These are phyloP conservation scores for Diachrysia chrysitis DNA, from an alignment of 2,888 invertebrate genomes.

Conservation along the genomic window DNA sequence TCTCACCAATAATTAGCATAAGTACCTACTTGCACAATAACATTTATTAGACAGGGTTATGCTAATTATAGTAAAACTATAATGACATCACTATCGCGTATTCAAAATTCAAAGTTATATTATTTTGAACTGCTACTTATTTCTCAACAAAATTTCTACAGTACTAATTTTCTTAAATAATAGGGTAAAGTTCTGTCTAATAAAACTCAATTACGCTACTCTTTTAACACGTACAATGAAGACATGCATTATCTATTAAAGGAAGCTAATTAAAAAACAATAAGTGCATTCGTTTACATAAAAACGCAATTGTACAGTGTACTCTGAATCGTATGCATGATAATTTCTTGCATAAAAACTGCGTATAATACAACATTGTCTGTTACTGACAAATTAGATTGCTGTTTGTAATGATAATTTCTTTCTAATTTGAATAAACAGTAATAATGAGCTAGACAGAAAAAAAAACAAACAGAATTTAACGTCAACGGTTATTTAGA, in stretches of 20 bases:
- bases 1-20: no score
- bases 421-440: not conserved
- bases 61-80: no score
- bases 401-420: not conserved
- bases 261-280: conserved; percentile 41
- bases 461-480: not conserved
- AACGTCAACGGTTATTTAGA: no score
- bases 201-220: not conserved
- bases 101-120: no score
- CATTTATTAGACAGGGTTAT: no score
- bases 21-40: no score
- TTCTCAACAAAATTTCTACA: no score
- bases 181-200: not conserved
- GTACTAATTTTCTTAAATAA: no score
- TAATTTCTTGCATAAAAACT: conserved; percentile 16
- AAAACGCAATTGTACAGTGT: conserved; percentile 18
- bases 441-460: not conserved
- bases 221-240: conserved; percentile 1
- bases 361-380: not conserved
- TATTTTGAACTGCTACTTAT: no score
- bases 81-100: no score
- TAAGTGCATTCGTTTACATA: conserved; percentile 21
- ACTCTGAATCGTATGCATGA: conserved; percentile 34
- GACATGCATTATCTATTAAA: conserved; percentile 26
- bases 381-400: conserved; percentile 1